A percentile compares a stretch with the other conserved stretches of the same genome.
Conservation (phyloP, 2,888 invertebrate species). For the Cephus rjabovi region DNA sequence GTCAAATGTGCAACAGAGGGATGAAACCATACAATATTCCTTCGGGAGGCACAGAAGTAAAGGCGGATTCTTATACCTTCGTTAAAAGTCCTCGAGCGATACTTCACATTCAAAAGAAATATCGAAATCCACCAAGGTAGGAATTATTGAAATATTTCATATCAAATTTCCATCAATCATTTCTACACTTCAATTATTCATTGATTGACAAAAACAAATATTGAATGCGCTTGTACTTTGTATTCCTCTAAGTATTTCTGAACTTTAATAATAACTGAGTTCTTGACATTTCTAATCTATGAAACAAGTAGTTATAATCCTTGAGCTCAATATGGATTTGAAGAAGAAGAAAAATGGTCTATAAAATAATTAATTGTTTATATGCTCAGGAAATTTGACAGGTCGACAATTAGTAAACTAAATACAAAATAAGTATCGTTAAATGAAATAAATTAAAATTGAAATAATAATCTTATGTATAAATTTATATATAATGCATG, state of each 20-base stretch:
- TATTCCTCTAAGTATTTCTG: no score
- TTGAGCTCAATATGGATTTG: neutral
- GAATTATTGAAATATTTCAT: slow-evolving; percentile 3
- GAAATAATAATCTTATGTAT: neutral
- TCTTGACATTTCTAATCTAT: neutral
- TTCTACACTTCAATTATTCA: neutral
- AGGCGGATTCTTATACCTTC: slow-evolving; percentile 50
- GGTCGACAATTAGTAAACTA: neutral
- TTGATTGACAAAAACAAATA: neutral
- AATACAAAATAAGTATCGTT: neutral
- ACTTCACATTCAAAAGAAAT: slow-evolving; percentile 54
- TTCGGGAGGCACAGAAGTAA: slow-evolving; percentile 30
- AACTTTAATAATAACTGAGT: neutral
- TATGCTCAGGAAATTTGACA: neutral
- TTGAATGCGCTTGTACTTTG: neutral
- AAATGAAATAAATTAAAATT: neutral
- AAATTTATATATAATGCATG: neutral
- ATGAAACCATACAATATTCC: slow-evolving; percentile 50
- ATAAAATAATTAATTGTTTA: neutral
- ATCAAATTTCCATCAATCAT: neutral
- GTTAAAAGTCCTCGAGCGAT: slow-evolving; percentile 57
- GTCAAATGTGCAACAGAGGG: slow-evolving; percentile 57
- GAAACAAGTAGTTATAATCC: neutral
- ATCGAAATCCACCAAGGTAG: slow-evolving; percentile 46
- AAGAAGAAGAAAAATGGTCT: neutral